Evolutionary conservation across 2,113 vertebrate genomes (phyloP).

Genomic region (Lonchura striata): DNA sequence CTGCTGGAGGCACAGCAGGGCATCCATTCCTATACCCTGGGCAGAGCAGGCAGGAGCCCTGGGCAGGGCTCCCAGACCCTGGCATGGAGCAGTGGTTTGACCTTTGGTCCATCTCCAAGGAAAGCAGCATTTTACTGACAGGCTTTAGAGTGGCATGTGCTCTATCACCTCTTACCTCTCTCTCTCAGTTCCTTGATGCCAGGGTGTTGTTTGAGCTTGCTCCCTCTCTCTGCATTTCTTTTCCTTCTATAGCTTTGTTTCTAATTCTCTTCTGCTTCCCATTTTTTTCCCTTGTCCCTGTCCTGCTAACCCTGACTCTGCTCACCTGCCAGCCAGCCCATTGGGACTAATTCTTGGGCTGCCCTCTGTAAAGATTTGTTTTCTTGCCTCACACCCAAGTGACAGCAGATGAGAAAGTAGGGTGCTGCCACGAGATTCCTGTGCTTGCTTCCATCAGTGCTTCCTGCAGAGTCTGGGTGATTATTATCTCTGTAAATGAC

Average conservation of each 20-base stretch:
- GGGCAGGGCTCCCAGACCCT: neutral
- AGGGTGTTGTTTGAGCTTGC: neutral
- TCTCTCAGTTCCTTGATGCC: neutral
- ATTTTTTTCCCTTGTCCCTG: neutral
- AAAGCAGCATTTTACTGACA: neutral
- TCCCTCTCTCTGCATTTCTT: neutral
- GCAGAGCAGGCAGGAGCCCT: neutral
- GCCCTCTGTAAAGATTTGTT: neutral
- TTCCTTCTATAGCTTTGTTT: neutral
- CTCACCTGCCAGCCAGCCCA: neutral
- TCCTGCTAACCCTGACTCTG: neutral
- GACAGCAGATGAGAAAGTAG: neutral
- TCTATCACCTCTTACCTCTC: accelerated
- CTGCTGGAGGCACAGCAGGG: neutral
- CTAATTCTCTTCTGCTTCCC: neutral
- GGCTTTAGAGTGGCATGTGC: neutral
- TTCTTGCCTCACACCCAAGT: neutral
- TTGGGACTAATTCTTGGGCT: neutral
- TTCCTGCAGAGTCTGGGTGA: neutral
- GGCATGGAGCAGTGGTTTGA: neutral
- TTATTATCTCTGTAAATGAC: slow-evolving; percentile 48
- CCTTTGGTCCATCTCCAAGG: neutral
- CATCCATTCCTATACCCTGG: neutral
- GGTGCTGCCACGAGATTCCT: neutral
- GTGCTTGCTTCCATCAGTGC: neutral